Percentiles rank a stretch among this genome's conserved stretches.
Evolutionary conservation across 2,888 invertebrate genomes (phyloP).

Genomic region (Tryphoninae sp.): DNA sequence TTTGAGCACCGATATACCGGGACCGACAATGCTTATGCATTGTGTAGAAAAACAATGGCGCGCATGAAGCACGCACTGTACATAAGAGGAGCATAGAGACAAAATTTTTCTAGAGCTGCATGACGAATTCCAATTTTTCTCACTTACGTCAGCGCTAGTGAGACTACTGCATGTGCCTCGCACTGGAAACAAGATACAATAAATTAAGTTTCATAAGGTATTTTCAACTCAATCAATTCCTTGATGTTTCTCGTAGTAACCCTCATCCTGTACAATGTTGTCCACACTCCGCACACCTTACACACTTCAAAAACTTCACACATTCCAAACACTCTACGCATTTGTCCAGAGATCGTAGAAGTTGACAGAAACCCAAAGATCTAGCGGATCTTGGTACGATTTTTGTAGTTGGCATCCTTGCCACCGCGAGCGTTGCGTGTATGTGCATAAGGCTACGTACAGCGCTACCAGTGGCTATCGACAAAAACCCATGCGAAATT

Average conservation of each 20-base stretch:
- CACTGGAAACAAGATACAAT: not conserved
- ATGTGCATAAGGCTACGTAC: too few species aligned
- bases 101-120: not conserved
- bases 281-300: conserved; percentile 66
- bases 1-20: not conserved
- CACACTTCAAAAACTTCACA: conserved; percentile 36
- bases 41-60: not conserved
- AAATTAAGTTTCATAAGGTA: too few species aligned
- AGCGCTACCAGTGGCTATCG: too few species aligned
- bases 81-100: not conserved
- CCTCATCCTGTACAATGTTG: conserved; percentile 46
- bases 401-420: too few species aligned
- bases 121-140: conserved; percentile 38
- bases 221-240: not conserved
- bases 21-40: not conserved
- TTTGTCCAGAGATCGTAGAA: too few species aligned
- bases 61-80: too few species aligned
- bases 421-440: too few species aligned
- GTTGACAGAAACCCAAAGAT: too few species aligned
- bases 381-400: conserved; percentile 1
- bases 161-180: not conserved
- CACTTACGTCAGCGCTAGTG: conserved; percentile 3
- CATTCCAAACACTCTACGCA: too few species aligned
- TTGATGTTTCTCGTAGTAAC: not conserved
- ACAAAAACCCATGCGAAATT: too few species aligned